Conservation (phyloP, 2,797 vertebrate species). For the Dendrocincla fuliginosa region DNA sequence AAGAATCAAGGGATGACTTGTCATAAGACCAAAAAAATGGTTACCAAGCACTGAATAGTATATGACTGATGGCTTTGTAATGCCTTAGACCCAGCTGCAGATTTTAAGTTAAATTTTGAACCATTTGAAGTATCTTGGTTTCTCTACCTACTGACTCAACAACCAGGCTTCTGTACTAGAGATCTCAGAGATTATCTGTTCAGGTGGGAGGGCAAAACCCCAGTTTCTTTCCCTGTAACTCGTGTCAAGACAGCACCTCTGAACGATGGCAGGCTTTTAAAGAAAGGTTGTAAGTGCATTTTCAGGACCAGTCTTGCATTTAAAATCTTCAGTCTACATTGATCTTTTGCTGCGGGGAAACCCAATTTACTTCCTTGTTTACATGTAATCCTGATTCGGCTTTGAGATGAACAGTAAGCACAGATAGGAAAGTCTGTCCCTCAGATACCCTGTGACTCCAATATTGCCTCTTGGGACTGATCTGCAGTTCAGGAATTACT, state of each 20-base stretch:
- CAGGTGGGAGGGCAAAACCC: not conserved
- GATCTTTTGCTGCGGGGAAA: not conserved
- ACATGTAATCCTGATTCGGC: not conserved
- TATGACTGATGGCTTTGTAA: not conserved
- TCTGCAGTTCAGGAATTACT: not conserved
- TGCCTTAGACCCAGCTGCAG: not conserved
- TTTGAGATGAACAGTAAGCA: not conserved
- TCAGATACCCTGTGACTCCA: not conserved
- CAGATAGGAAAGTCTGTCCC: not conserved
- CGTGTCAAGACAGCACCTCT: not conserved
- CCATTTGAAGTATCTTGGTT: not conserved
- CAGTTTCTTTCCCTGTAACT: not conserved
- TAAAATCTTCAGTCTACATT: not conserved
- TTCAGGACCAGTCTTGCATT: constrained; percentile 7
- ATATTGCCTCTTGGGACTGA: not conserved
- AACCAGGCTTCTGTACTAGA: not conserved
- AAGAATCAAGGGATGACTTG: not conserved
- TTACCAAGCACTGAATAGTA: not conserved
- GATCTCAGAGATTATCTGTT: not conserved
- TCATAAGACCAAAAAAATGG: not conserved
- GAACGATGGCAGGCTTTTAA: not conserved
- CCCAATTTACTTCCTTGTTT: not conserved
- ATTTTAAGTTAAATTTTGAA: not conserved
- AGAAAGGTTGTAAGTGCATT: not conserved
- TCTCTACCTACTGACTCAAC: not conserved